Base-by-base conservation (phyloP, 2,797 vertebrate genomes). In the Arrhamphus sclerolepis region DNA sequence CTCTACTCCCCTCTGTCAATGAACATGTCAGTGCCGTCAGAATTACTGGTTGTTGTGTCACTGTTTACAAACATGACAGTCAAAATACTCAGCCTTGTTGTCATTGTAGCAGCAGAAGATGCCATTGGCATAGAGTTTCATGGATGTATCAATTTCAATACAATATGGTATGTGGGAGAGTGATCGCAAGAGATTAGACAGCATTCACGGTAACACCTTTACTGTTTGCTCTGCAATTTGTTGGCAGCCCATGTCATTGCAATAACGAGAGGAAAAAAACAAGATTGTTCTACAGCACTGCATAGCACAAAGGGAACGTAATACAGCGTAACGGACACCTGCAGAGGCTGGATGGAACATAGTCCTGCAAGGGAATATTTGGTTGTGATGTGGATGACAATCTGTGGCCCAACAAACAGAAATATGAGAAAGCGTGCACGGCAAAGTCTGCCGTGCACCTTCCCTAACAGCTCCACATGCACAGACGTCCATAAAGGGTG, bases 161-260 rank as follows among this genome's bases (percentile, higher is more conserved):
- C 42, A 26, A 1, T 22, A 20, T 26, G 5, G 11, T n/a, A 26
- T 10, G 28, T 34, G 28, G 17, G 2, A 18, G 49, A 46, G 5
- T 3, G 41, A 13, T 24, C 40, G 46, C 14, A 24, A 16, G 38
- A 41, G 24, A 48, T 14, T 17, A 34, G 7, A 14, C 22, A 48
- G 34, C 24, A 19, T 41, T 48, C 6, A 8, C 18, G 48, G 44
- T 53, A 22, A 62, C 50, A 54, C 20, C n/a, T 53, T 46, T 2
- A 11, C n/a, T 20, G 31, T n/a, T 29, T 39, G 16, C 17, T 29
- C 39, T 63, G 61, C 39, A 20, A 16, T 62, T 53, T 38, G 19
- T 44, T 52, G 39, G 49, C 28, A 62, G 28, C 7, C 8, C 28
- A 22, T 62, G 59, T 18, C 40, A 17, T n/a, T n/a, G 48, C 20